Conservation (phyloP, 2,888 invertebrate genomes). For the Watsonalla cultraria region DNA sequence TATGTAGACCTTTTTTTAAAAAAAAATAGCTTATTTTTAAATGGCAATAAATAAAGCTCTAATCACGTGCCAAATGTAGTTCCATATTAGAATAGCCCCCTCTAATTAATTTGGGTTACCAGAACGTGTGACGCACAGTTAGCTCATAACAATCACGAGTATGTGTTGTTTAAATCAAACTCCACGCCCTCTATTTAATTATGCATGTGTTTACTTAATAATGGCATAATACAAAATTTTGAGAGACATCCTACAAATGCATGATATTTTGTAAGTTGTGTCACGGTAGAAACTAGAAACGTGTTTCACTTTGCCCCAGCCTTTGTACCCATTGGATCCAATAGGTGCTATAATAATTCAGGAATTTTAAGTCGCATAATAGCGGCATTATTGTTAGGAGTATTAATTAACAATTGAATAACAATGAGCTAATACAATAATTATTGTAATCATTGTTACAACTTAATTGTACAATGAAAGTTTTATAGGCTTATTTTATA, state of each 20-base stretch:
- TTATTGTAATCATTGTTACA: conserved; percentile 14
- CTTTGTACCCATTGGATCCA: conserved; percentile 9
- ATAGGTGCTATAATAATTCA: conserved; percentile 6
- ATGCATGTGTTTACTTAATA: conserved; percentile 34
- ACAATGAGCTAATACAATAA: conserved; percentile 15
- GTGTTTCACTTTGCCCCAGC: conserved; percentile 13
- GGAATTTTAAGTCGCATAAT: conserved; percentile 10
- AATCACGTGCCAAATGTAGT: conserved; percentile 6
- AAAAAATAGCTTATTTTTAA: no score
- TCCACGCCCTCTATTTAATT: conserved; percentile 15
- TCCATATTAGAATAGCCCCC: conserved; percentile 8
- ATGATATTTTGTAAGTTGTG: conserved; percentile 25
- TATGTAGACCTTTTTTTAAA: no score
- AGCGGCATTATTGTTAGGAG: conserved; percentile 5
- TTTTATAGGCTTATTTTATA: background rate
- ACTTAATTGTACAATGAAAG: conserved; percentile 6
- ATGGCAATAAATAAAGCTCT: no score
- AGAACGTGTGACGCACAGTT: conserved; percentile 15
- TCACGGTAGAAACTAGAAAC: conserved; percentile 13
- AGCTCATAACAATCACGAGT: conserved; percentile 22
- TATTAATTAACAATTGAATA: conserved; percentile 14
- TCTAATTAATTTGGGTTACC: background rate
- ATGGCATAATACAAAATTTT: conserved; percentile 38
- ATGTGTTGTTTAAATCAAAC: conserved; percentile 20
- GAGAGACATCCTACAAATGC: conserved; percentile 30